Percentiles rank a stretch among this genome's conserved stretches.
Evolutionary conservation across 2,888 invertebrate genomes (phyloP).

Genomic region (Cremastinae sp.): DNA sequence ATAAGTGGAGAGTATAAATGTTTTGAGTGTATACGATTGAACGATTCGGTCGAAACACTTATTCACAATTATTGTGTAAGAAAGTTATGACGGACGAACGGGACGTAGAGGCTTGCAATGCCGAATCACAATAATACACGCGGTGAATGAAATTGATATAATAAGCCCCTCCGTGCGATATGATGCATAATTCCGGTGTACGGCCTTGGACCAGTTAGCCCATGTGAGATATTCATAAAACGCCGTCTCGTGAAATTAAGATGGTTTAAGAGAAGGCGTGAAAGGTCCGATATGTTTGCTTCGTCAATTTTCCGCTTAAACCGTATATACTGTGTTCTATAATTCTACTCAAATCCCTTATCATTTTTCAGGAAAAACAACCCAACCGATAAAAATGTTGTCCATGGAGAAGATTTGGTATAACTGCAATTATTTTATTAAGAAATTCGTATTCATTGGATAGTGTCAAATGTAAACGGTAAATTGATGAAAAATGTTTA

Average conservation of each 20-base stretch:
- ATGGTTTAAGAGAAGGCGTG: constrained; percentile 25
- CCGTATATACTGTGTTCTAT: no score
- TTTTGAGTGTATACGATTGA: not conserved
- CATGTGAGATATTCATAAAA: constrained; percentile 17
- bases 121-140: constrained; percentile 19
- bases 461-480: no score
- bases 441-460: no score
- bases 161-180: constrained; percentile 15
- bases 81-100: not conserved
- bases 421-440: no score
- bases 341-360: not conserved
- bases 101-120: constrained; percentile 1
- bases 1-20: constrained; percentile 4
- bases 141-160: constrained; percentile 37
- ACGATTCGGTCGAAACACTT: not conserved
- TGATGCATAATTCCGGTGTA: constrained; percentile 39
- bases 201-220: constrained; percentile 52
- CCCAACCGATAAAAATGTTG: no score
- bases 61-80: not conserved
- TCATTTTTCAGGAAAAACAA: not conserved
- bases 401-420: no score
- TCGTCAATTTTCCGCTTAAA: not conserved
- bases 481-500: no score
- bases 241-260: constrained; percentile 33
- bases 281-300: constrained; percentile 8